Base-by-base conservation (phyloP, 2,113 vertebrate genomes). In the Notarius quadriscutis region DNA sequence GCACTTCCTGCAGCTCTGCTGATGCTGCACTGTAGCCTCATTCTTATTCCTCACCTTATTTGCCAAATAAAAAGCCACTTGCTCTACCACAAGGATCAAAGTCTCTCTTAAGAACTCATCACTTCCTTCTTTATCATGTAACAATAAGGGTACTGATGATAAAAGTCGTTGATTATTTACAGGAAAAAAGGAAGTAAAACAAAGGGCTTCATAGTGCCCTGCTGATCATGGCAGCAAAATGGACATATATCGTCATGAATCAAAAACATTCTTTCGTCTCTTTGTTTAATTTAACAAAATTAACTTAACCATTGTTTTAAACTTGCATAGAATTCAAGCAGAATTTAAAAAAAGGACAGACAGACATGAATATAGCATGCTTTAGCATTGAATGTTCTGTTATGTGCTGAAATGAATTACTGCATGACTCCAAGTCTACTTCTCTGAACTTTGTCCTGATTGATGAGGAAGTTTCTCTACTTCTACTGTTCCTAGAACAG, bases 1-100 rank as follows among this genome's bases (percentile, higher is more conserved):
- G 91, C 90, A 93, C 93, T 94, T 95, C 93, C 94, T 94, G 93
- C 87, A 72, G 88, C 91, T 93, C 88, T 93, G 93, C 94, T 94
- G 94, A 95, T 92, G 88, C 92, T 87, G 93, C 93, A 92, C 84
- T 92, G 89, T 89, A 4, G 48, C 25, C 85, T 69, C 55, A 80
- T 67, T 80, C 62, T 71, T 72, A 58, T 58, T 72, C 67, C 22
- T 17, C 65, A 50, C 67, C 79, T 74, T 57, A 7, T 25, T 30
- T 57, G 15, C 15, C 51, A 41, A 27, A 11, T n/a, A 75, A 75
- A 50, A 83, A 69, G 48, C 62, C 50, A 69, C 11, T 53, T 53
- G 63, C 63, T 83, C 48, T 69, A 48, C 48, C 63, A 62, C 83
- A 71, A 62, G 48, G 75, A 87, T 87, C 79, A 80, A 62, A 82